A percentile compares a stretch with the other conserved stretches of the same genome.
Conservation (phyloP, 2,797 vertebrate genomes). For the Dendrocincla fuliginosa region DNA sequence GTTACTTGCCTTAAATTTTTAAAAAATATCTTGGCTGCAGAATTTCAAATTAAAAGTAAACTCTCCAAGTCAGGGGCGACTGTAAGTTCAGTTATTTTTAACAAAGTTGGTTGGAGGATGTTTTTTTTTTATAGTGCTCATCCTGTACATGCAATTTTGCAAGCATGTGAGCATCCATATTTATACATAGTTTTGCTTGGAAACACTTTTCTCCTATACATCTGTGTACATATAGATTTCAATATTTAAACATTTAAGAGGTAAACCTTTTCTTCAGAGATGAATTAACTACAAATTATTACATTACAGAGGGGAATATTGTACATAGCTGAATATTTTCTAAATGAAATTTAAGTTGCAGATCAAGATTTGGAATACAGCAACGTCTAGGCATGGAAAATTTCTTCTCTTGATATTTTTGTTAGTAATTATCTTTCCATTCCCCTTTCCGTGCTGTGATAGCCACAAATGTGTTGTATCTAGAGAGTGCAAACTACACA, state of each 20-base stretch:
- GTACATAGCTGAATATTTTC: background rate
- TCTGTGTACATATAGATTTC: background rate
- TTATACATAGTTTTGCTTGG: background rate
- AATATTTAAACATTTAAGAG: background rate
- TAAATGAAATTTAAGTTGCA: background rate
- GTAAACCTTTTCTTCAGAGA: background rate
- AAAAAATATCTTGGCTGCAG: conserved; percentile 28
- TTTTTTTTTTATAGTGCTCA: background rate
- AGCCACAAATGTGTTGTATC: background rate
- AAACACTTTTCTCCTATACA: background rate
- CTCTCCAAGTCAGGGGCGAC: conserved; percentile 33
- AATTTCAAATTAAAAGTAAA: conserved; percentile 62
- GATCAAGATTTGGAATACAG: background rate
- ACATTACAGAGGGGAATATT: accelerated
- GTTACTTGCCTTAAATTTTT: conserved; percentile 62
- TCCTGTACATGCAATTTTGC: background rate
- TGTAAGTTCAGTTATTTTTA: conserved; percentile 44
- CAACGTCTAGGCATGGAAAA: background rate
- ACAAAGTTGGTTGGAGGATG: background rate
- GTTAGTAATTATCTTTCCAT: background rate
- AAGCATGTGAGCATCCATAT: background rate
- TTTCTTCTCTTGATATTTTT: background rate
- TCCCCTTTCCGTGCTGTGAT: background rate
- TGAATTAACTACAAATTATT: background rate
- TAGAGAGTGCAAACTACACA: background rate